Evolutionary conservation across 2,888 invertebrate species (phyloP).

Genomic region (Meghimatium bilineatum): DNA sequence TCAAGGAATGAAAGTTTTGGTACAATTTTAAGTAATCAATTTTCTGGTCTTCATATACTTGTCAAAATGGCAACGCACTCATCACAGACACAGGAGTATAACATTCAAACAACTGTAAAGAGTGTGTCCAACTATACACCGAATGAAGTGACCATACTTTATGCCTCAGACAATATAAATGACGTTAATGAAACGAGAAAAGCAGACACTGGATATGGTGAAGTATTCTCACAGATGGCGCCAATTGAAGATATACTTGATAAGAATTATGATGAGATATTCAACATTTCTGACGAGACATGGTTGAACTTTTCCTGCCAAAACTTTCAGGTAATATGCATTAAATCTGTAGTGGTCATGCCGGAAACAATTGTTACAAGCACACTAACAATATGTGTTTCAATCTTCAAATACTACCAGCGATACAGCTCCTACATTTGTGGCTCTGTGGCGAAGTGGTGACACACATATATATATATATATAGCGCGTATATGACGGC

Average conservation of each 20-base stretch:
- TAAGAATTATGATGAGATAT: constrained; percentile 10
- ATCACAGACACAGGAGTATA: background rate
- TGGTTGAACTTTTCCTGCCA: constrained; percentile 38
- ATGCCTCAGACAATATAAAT: background rate
- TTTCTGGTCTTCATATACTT: too few relatives aligned
- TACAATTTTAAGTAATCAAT: too few relatives aligned
- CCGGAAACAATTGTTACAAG: too few relatives aligned
- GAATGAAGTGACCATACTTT: background rate
- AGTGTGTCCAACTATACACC: background rate
- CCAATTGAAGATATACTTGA: background rate
- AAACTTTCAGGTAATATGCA: constrained; percentile 20
- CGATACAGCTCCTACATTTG: too few relatives aligned
- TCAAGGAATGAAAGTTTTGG: too few relatives aligned
- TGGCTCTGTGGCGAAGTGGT: too few relatives aligned
- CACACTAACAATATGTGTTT: too few relatives aligned
- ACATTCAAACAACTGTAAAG: background rate
- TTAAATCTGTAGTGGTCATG: too few relatives aligned
- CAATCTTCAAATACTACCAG: too few relatives aligned
- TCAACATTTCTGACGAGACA: background rate
- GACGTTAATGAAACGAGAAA: background rate
- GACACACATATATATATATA: too few relatives aligned
- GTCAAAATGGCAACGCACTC: background rate
- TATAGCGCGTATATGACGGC: too few relatives aligned
- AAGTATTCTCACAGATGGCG: too few relatives aligned
- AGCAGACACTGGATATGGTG: background rate